Base-by-base conservation (phyloP, 2,113 vertebrate species). In the Turdus rufiventris region DNA sequence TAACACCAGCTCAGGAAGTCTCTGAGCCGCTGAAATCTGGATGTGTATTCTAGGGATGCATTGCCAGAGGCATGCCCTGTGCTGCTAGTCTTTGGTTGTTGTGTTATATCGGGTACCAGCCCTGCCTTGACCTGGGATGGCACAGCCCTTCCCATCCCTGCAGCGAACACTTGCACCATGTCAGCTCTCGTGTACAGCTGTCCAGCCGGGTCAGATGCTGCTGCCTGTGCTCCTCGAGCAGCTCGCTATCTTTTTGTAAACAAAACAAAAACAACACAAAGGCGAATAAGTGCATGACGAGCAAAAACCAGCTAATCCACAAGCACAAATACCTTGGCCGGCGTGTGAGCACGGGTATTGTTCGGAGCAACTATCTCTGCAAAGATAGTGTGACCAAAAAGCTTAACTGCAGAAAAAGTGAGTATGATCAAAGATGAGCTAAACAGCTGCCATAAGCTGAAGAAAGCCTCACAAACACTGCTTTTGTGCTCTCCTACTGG, bases 371-470 rank as follows among this genome's bases (percentile, higher is more conserved):
- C 95, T 95, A 88, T 93, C 82, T 95, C 75, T 86, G 88, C 79
- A 90, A 95, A 95, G 79, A 83, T 66, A 88, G 90, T 92, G 92
- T 96, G 94, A 96, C 96, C 92, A 85, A 95, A 93, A 96, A 94
- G 94, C 94, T 95, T 96, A 95, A 80, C 79, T 51, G 85, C 62
- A 89, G 80, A 95, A 91, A 93, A 88, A 89, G 63, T 85, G 82
- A 75, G 62, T 85, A 26, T 93, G 95, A 96, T 93, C 91, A 95
- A 94, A 96, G 91, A 93, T 93, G 94, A 95, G 82, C 91, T 95
- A 82, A 94, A 92, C 93, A 97, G 89, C 94, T 96, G 95, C 89
- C 75, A 73, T 93, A 70, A 95, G 71, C 82, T 75, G 51, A 88
- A 88, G 86, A 77, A 91, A 78, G 66, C 70, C 84, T 74, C 80